Conservation (phyloP, 2,113 vertebrate species). For the Campylomormyrus tamandua region DNA sequence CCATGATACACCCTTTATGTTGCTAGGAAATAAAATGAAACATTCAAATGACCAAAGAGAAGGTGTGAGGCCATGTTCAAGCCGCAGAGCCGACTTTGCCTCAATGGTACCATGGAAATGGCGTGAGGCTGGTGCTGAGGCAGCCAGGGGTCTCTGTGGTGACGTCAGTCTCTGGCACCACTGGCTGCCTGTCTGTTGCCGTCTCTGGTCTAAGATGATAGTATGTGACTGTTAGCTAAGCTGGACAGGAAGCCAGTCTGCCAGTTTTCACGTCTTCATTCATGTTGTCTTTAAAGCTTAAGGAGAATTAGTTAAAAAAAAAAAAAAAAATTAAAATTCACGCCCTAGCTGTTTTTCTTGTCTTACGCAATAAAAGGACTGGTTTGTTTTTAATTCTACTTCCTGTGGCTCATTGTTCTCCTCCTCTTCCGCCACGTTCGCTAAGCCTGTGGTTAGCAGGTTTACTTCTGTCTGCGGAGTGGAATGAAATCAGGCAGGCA, state of each 20-base stretch:
- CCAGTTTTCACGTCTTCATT: background rate
- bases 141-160: background rate
- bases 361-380: background rate
- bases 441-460: background rate
- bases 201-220: background rate
- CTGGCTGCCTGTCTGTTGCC: background rate
- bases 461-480: background rate
- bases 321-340: background rate
- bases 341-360: background rate
- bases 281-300: background rate
- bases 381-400: background rate
- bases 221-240: background rate
- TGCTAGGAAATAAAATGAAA: constrained; percentile 6
- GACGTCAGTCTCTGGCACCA: background rate
- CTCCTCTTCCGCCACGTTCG: background rate
- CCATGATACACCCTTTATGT: background rate
- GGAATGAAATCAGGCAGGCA: background rate
- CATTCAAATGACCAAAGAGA: background rate
- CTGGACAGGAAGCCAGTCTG: background rate
- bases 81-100: background rate
- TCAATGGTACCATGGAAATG: background rate
- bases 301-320: background rate
- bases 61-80: background rate
- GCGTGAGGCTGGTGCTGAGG: background rate
- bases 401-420: background rate